phyloP scores from a whole-genome alignment of 2,113 vertebrate species.

The Mirounga angustirostris region DNA sequence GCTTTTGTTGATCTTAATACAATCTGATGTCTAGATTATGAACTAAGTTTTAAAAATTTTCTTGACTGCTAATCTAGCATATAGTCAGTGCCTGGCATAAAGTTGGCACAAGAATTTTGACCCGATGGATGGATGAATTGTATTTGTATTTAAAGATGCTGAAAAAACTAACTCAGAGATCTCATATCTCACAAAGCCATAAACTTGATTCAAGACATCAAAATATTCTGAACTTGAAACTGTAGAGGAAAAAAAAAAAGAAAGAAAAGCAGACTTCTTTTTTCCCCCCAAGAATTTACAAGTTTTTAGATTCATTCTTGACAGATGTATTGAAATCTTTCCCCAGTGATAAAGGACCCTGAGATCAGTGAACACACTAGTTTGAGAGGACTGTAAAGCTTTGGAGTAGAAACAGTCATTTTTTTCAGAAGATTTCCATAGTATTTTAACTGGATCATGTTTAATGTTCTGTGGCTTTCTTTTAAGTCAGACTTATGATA shows the following conservation, averaged over 20 bases:
- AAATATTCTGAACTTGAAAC: neutral
- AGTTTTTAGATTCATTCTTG: neutral
- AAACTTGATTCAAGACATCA: neutral
- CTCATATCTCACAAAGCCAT: neutral
- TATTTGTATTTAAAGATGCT: neutral
- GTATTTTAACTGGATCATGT: neutral
- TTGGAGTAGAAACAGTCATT: neutral
- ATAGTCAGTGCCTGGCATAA: neutral
- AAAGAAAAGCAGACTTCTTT: neutral
- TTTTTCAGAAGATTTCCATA: neutral
- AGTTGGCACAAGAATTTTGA: neutral
- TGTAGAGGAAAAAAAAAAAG: neutral
- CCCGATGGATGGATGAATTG: neutral
- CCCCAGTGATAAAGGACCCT: neutral
- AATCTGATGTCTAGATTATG: neutral
- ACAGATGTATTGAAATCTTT: neutral
- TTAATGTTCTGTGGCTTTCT: neutral
- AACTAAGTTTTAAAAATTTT: neutral
- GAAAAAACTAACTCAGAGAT: neutral
- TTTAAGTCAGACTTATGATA: neutral
- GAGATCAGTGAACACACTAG: neutral
- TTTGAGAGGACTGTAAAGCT: neutral
- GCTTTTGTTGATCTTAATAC: neutral
- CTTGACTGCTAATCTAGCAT: neutral
- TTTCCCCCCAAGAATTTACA: neutral